A percentile compares a stretch with the other conserved stretches of the same genome.
Conservation (phyloP, 2,888 invertebrate species). For the Rhopalosiphum nymphaeae region DNA sequence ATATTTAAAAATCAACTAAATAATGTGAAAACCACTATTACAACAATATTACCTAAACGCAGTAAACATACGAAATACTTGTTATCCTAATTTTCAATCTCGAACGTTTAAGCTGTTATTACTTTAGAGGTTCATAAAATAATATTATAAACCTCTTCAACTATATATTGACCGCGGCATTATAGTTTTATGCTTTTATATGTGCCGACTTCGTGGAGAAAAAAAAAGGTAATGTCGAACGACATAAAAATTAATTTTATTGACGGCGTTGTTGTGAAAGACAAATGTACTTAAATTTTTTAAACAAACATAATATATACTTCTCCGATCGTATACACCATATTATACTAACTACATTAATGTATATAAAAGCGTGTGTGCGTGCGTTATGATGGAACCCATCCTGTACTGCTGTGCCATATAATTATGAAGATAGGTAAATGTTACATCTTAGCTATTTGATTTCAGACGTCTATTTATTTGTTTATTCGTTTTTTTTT, state of each 20-base stretch:
- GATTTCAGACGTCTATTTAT: conserved; percentile 7
- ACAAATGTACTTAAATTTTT: conserved; percentile 1
- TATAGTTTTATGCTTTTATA: conserved; percentile 9
- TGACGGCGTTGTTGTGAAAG: conserved; percentile 4
- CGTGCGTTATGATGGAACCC: background rate
- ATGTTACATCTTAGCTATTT: background rate
- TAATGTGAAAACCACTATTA: background rate
- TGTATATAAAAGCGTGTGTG: background rate
- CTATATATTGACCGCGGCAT: background rate
- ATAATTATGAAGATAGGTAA: background rate
- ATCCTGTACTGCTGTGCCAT: background rate
- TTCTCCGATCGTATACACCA: background rate
- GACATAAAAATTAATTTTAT: conserved; percentile 20
- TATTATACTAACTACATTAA: background rate
- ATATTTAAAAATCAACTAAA: background rate
- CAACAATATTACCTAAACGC: conserved; percentile 16
- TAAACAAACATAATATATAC: conserved; percentile 5
- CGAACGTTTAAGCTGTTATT: conserved; percentile 24
- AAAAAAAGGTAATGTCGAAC: conserved; percentile 6
- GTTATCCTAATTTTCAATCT: conserved; percentile 37
- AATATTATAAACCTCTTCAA: conserved; percentile 13
- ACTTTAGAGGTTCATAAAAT: conserved; percentile 7
- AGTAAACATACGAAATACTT: background rate
- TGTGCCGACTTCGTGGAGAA: background rate
- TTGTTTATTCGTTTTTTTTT: background rate